Evolutionary conservation across 2,113 vertebrate species (phyloP).

Genomic region (Zonotrichia leucophrys): DNA sequence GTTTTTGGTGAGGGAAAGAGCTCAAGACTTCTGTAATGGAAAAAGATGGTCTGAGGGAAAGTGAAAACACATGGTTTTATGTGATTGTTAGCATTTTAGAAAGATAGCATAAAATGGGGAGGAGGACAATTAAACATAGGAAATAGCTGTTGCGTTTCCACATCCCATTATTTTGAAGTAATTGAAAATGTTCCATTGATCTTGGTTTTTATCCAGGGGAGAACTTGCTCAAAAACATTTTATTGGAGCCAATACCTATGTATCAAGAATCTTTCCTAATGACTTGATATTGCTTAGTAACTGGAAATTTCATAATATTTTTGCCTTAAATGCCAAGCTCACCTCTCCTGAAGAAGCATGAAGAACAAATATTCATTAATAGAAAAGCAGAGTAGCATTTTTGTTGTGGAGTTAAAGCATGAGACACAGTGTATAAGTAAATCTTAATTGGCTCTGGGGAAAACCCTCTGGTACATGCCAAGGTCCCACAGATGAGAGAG

Average conservation of each 20-base stretch:
- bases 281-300: background rate
- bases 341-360: background rate
- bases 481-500: background rate
- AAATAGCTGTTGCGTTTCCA: background rate
- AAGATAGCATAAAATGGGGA: background rate
- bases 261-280: background rate
- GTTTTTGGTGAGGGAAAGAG: background rate
- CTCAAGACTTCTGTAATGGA: background rate
- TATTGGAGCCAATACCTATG: background rate
- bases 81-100: conserved; percentile 19
- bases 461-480: background rate
- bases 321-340: background rate
- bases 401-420: background rate
- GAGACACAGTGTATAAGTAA: background rate
- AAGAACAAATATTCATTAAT: background rate
- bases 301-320: background rate
- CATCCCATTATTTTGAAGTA: conserved; percentile 1
- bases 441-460: background rate
- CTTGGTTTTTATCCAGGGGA: background rate
- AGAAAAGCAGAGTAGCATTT: background rate
- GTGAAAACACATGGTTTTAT: background rate
- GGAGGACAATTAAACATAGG: background rate
- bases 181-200: background rate
- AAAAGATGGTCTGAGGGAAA: background rate
- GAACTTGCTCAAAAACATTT: background rate